A percentile compares a stretch with the other conserved stretches of the same genome.
These are phyloP conservation scores for Sepioteuthis lessoniana DNA, from an alignment of 2,888 invertebrate species.

Conservation along the genomic window DNA sequence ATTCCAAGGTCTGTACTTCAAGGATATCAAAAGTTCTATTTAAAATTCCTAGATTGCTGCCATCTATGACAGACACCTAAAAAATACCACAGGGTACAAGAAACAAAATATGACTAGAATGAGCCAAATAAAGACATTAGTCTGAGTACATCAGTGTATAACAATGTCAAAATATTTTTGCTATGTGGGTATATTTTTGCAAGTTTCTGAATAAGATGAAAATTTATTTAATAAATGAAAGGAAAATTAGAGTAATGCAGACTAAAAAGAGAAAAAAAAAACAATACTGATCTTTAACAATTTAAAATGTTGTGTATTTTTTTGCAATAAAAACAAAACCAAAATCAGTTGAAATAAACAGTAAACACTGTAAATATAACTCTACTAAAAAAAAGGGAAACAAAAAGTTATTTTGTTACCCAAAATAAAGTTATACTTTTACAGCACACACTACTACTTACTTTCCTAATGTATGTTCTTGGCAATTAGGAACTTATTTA, in stretches of 20 bases:
- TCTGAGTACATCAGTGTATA: no score
- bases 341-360: slow-evolving; percentile 33
- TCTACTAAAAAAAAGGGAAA: neutral
- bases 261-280: neutral
- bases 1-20: no score
- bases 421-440: neutral
- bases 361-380: neutral
- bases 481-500: neutral
- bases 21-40: no score
- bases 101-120: no score
- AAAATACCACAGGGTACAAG: no score
- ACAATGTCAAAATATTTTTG: no score
- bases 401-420: neutral
- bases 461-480: neutral
- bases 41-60: no score
- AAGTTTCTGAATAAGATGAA: neutral
- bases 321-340: neutral
- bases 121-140: no score
- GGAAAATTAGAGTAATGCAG: neutral
- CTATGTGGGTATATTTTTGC: no score
- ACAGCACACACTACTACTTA: neutral
- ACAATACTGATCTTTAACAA: no score
- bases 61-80: no score
- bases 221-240: neutral
- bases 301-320: neutral